Percentiles rank a stretch among this genome's conserved stretches.
phyloP scores from a whole-genome alignment of 2,797 vertebrate genomes.

The Argentina silus region DNA sequence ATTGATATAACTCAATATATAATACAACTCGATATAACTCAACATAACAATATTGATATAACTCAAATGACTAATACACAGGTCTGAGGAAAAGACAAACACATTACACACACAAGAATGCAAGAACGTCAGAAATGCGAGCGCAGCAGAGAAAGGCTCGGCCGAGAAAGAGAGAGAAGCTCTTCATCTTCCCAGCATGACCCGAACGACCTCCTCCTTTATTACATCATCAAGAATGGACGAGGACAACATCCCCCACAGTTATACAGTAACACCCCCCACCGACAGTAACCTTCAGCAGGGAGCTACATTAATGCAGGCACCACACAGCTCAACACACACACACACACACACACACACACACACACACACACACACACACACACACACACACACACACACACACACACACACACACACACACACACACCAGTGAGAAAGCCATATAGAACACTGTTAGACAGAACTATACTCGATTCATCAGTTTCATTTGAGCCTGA shows the following conservation, averaged over 20 bases:
- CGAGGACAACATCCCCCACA: constrained; percentile 23
- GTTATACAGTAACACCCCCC: background rate
- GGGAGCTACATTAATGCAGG: constrained; percentile 4
- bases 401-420: too few species aligned
- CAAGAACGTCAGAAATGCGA: background rate
- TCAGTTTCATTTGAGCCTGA: background rate
- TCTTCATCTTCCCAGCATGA: background rate
- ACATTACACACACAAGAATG: background rate
- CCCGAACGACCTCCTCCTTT: constrained; percentile 12
- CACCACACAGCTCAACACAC: too few species aligned
- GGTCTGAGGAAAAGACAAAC: background rate
- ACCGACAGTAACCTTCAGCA: constrained; percentile 57
- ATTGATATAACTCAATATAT: too few species aligned
- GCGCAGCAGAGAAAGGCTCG: background rate
- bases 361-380: background rate
- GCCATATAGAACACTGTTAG: background rate
- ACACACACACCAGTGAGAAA: background rate
- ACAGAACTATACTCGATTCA: background rate
- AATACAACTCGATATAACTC: too few species aligned
- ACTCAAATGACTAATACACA: background rate
- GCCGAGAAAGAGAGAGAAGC: background rate
- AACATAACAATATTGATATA: too few species aligned
- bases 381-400: background rate
- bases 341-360: background rate
- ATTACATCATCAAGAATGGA: constrained; percentile 33